Conservation (phyloP, 2,888 invertebrate species). For the Hirtodrosophila histrioides region DNA sequence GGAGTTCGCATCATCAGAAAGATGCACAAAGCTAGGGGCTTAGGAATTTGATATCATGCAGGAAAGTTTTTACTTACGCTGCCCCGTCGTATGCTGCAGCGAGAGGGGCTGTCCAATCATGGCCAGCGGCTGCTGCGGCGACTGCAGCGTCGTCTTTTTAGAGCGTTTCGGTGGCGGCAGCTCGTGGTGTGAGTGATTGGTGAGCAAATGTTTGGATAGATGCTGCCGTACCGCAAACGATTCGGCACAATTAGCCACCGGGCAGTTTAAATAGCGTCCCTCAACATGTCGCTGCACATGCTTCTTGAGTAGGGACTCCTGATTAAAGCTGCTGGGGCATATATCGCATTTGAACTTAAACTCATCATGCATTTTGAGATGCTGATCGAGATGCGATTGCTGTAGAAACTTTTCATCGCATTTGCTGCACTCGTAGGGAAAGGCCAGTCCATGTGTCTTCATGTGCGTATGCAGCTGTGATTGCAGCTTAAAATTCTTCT, state of each 20-base stretch:
- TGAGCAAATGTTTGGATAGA: constrained; percentile 84
- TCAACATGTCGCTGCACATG: constrained; percentile 84
- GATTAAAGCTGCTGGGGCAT: constrained; percentile 84
- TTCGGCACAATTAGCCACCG: constrained; percentile 84
- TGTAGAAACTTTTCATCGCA: constrained; percentile 85
- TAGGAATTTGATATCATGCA: too few species aligned
- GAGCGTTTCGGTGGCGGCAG: constrained; percentile 84
- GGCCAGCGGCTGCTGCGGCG: constrained; percentile 82
- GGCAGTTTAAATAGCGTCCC: constrained; percentile 84
- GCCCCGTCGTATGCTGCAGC: constrained; percentile 83
- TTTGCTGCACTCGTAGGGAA: constrained; percentile 84
- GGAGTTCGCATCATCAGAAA: too few species aligned
- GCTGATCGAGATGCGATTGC: constrained; percentile 84
- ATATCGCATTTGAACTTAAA: constrained; percentile 84
- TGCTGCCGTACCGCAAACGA: constrained; percentile 84
- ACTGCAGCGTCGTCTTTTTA: constrained; percentile 81
- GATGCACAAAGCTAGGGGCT: too few species aligned
- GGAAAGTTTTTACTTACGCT: constrained; percentile 77
- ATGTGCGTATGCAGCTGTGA: constrained; percentile 84
- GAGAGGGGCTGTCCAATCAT: constrained; percentile 84
- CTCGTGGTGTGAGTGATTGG: constrained; percentile 84
- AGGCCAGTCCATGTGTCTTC: constrained; percentile 84
- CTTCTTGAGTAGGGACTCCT: constrained; percentile 84
- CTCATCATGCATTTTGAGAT: constrained; percentile 84
- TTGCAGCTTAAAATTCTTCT: constrained; percentile 84